Evolutionary conservation across 2,888 invertebrate genomes (phyloP).

Genomic region (Torymus tubicola): DNA sequence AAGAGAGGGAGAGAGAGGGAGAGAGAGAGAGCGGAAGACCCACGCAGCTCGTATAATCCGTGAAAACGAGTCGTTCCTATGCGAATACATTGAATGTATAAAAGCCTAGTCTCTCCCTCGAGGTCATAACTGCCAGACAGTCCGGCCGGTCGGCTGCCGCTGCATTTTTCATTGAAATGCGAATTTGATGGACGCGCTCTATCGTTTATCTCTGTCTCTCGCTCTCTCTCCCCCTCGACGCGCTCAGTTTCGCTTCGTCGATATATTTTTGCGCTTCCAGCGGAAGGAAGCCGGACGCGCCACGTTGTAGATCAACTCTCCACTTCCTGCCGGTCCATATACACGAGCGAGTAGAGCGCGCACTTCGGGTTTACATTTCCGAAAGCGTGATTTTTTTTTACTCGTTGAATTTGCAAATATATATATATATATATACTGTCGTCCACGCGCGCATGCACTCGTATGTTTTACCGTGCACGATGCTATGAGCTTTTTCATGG

Average conservation of each 20-base stretch:
- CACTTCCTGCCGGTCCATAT: constrained; percentile 18
- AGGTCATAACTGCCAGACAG: neutral
- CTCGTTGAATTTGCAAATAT: constrained; percentile 17
- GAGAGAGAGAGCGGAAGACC: no score
- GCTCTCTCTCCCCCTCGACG: neutral
- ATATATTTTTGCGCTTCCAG: constrained; percentile 32
- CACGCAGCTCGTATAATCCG: no score
- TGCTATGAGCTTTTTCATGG: no score
- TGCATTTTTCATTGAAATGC: constrained; percentile 60
- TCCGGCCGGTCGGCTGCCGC: constrained; percentile 10
- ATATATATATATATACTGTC: neutral
- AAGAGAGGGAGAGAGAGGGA: no score
- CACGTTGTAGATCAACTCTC: constrained; percentile 50
- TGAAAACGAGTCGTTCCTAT: neutral
- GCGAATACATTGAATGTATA: constrained; percentile 4
- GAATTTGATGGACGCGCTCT: constrained; percentile 57
- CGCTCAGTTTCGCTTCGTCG: constrained; percentile 39
- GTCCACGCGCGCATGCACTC: no score
- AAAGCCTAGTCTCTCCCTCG: neutral
- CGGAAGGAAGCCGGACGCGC: constrained; percentile 43
- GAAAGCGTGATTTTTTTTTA: constrained; percentile 6
- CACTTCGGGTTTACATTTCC: constrained; percentile 33
- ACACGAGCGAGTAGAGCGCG: neutral
- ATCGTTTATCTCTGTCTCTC: constrained; percentile 50
- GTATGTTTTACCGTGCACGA: no score